Conservation (phyloP, 2,888 invertebrate species). For the Epistrophe grossulariae region DNA sequence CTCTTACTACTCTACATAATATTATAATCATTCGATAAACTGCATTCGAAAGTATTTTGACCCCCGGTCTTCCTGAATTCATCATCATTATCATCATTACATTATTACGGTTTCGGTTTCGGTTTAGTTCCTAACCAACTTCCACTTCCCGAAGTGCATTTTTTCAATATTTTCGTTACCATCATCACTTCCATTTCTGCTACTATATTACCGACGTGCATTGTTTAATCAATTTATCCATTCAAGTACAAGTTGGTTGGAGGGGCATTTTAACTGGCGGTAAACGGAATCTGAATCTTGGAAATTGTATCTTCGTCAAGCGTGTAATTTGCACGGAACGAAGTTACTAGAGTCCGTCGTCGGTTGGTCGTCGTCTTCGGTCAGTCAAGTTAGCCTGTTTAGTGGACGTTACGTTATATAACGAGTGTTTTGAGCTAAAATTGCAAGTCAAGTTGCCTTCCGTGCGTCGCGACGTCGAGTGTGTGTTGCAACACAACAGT, state of each 20-base stretch:
- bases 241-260: constrained; percentile 57
- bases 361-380: constrained; percentile 32
- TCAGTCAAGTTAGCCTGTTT: constrained; percentile 43
- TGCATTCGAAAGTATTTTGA: constrained; percentile 55
- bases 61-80: constrained; percentile 61
- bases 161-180: background rate
- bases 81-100: background rate
- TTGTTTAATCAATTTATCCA: constrained; percentile 28
- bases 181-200: constrained; percentile 24
- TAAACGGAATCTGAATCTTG: constrained; percentile 8
- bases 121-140: constrained; percentile 57
- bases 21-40: background rate
- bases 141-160: constrained; percentile 71
- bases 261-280: constrained; percentile 40
- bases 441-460: constrained; percentile 59
- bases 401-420: constrained; percentile 69
- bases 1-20: background rate
- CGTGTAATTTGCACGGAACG: constrained; percentile 67
- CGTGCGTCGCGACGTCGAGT: constrained; percentile 26
- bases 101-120: constrained; percentile 27
- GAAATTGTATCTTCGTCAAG: constrained; percentile 31
- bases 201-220: background rate
- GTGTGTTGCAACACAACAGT: constrained; percentile 61
- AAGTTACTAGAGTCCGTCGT: constrained; percentile 63
- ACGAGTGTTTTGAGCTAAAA: constrained; percentile 55